These are phyloP conservation scores for Sclerurus mexicanus DNA, from an alignment of 2,113 vertebrate genomes.

Conservation along the genomic window DNA sequence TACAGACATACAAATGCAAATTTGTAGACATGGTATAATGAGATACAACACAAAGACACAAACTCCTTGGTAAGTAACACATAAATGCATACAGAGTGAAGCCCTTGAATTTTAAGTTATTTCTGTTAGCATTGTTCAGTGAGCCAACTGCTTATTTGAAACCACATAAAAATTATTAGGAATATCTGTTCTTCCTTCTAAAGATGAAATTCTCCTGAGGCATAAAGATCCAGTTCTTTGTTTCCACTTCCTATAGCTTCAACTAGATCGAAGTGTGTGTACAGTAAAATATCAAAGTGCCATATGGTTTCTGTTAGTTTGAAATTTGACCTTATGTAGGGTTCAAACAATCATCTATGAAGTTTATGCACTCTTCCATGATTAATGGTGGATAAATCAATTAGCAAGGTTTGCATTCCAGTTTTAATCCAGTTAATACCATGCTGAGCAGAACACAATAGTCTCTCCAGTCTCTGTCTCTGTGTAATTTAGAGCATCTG, in stretches of 20 bases:
- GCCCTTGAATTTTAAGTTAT: background rate
- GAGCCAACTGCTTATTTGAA: background rate
- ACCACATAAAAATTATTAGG: background rate
- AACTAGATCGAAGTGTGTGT: background rate
- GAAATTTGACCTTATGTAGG: conserved; percentile 8
- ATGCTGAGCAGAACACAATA: conserved; percentile 3
- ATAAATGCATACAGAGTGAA: background rate
- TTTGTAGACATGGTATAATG: background rate
- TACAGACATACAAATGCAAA: background rate
- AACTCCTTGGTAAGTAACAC: background rate
- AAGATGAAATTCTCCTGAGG: background rate
- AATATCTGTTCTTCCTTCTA: background rate
- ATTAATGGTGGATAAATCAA: conserved; percentile 33
- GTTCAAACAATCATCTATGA: conserved; percentile 8
- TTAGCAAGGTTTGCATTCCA: conserved; percentile 44
- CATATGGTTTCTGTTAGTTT: conserved; percentile 12
- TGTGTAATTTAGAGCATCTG: conserved; percentile 55
- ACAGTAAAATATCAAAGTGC: background rate
- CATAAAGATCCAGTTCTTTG: background rate
- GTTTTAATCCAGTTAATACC: conserved; percentile 50
- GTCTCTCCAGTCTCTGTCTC: background rate
- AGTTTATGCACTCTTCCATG: background rate
- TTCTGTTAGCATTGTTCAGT: background rate
- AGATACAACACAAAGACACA: background rate
- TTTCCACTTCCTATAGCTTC: background rate